Percentiles rank a stretch among this genome's conserved stretches.
Evolutionary conservation across 2,888 invertebrate genomes (phyloP).

Genomic region (Andrena flavipes): DNA sequence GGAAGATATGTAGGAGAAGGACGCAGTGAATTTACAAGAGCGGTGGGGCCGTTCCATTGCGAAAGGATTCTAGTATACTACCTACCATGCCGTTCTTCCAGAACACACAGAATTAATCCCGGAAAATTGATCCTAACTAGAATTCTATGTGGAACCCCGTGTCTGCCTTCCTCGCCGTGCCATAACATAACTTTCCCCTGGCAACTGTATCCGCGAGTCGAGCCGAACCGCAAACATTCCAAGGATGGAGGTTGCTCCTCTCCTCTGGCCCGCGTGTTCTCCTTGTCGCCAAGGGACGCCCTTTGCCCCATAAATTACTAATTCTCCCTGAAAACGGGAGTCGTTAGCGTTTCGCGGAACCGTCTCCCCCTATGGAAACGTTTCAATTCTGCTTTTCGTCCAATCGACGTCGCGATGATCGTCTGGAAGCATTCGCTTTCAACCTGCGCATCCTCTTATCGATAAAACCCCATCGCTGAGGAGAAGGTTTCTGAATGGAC

Average conservation of each 20-base stretch:
- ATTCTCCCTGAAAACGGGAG: slow-evolving; percentile 6
- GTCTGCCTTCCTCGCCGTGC: not conserved
- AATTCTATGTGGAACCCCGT: not conserved
- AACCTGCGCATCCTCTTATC: not conserved
- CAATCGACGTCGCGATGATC: not conserved
- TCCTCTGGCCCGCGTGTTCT: not conserved
- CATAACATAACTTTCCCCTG: slow-evolving; percentile 7
- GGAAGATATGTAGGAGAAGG: too few relatives aligned
- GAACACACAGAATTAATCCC: too few relatives aligned
- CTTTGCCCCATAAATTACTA: slow-evolving; percentile 19
- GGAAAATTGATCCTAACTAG: not conserved
- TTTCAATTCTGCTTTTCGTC: not conserved
- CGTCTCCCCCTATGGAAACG: not conserved
- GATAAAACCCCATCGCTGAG: not conserved
- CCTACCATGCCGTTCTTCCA: too few relatives aligned
- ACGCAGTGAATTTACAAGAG: too few relatives aligned
- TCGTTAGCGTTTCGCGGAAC: not conserved
- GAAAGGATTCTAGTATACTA: too few relatives aligned
- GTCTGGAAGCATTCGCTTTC: not conserved
- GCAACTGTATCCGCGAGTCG: slow-evolving; percentile 18
- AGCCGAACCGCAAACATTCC: slow-evolving; percentile 28
- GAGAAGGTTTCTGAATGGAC: not conserved
- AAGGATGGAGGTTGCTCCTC: slow-evolving; percentile 8
- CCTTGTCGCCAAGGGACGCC: not conserved
- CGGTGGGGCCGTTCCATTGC: too few relatives aligned